Evolutionary conservation across 2,113 vertebrate genomes (phyloP), one percentile per base, ranked within the genome.

Genomic region (Craseonycteris thonglongyai): DNA sequence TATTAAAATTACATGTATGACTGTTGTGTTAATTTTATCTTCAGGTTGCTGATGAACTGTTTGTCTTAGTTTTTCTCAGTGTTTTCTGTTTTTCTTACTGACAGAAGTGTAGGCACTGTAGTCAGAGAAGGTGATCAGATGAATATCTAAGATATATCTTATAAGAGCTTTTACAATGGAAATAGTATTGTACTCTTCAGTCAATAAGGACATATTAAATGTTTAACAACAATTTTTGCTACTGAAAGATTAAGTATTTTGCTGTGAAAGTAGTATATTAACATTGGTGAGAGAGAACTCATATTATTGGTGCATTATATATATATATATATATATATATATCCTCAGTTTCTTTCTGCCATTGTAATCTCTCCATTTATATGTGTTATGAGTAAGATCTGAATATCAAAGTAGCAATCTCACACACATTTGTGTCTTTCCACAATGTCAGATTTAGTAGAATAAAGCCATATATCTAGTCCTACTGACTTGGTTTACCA

Each of bases 1-100:
- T 38, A 47, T 68, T 76, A 87, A 86, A 96, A 86, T 84, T 80
- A 18, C 19, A 33, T 35, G 22, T 72, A 28, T 59, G 13, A 72
- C 7, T 65, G 45, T 58, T 21, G 14, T 24, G 3, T 42, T 90
- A 5, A 78, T 58, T 33, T 18, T 63, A 2, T 63, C 28, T 66
- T 56, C 6, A 49, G 18, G 18, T 82, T 38, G 4, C 13, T 75
- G 21, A 92, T 15, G 26, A 51, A 22, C 11, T 65, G 0, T 21
- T 88, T 3, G 16, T 49, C 71, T 76, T 19, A 30, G 26, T 10
- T 19, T 47, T 71, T 47, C 21, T 40, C 56, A 45, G 18, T 35
- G 0, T 58, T 72, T 26, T 26, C 49, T 65, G 7, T 71, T 79
- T 95, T 78, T 35, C 12, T 24, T 22, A n/a, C 38, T 66, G 51